Base-by-base conservation (phyloP, 2,797 vertebrate genomes). In the Rhinatrema bivittatum region DNA sequence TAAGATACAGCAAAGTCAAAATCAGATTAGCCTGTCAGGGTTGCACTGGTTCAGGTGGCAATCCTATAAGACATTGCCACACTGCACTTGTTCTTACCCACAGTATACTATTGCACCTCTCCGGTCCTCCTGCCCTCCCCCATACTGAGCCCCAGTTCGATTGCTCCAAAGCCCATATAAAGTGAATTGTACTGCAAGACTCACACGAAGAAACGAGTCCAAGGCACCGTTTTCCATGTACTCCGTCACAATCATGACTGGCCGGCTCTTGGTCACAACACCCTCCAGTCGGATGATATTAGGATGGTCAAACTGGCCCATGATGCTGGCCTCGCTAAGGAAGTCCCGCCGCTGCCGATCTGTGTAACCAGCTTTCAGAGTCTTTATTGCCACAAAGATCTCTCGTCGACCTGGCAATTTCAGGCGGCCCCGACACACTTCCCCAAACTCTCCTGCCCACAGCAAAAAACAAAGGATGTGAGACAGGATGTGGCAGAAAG, bases 201-300 rank as follows among this genome's bases (percentile, higher is more conserved):
- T 88, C 58, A 99, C 95, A 82, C 95, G 82, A 5, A 99, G 81
- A 72, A 99, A 99, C 13, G 94, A 97, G 54, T 99, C 95, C 13
- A 99, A 77, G 0, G 96, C 94, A 0, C 95, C 94, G 14, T 99
- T 99, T 78, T 99, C 95, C 95, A 99, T 99, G 78, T 98, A 99
- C 56, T 99, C 95, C 0, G 94, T 97, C 68, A 99, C 86, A 48
- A 99, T 99, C 95, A 99, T 99, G 54, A 99, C 95, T 0, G 94
- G 94, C 8, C 95, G 88, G 49, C 93, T 99, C 68, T 97, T 99
- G 62, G 95, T 99, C 65, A 99, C 95, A 60, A 99, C 95, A 0
- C 95, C 95, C 57, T 99, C 95, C 62, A 99, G 72, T 9, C 93
- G 90, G 56, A 98, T 98, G 53, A 98, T 97, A 68, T 98, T 98